Conservation (phyloP, 2,888 invertebrate species). For the Tetropium fuscum region DNA sequence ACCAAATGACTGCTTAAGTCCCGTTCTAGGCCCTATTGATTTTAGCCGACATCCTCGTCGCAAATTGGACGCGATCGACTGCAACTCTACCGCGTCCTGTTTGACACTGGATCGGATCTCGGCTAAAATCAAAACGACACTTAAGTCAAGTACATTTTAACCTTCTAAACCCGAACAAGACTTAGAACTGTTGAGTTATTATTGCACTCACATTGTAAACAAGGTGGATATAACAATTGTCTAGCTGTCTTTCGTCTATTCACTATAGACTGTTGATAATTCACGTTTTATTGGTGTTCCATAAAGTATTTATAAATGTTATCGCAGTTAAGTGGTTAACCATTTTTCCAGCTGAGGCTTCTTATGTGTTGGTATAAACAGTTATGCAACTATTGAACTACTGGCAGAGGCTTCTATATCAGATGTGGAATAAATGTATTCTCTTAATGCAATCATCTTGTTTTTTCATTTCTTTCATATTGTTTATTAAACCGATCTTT, state of each 20-base stretch:
- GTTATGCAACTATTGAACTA: slow-evolving; percentile 27
- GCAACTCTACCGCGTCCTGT: not conserved
- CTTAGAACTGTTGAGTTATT: slow-evolving; percentile 20
- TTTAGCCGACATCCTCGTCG: slow-evolving; percentile 36
- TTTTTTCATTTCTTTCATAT: slow-evolving; percentile 48
- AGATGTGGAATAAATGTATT: slow-evolving; percentile 60
- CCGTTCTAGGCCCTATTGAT: slow-evolving; percentile 61
- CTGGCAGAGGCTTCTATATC: slow-evolving; percentile 37
- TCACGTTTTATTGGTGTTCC: slow-evolving; percentile 32
- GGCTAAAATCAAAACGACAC: slow-evolving; percentile 38
- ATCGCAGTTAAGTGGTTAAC: slow-evolving; percentile 53
- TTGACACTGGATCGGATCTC: slow-evolving; percentile 24
- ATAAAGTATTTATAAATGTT: slow-evolving; percentile 38
- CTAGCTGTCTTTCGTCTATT: slow-evolving; percentile 39
- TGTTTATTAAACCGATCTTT: no score
- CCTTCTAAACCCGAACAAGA: slow-evolving; percentile 34
- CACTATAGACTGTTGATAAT: slow-evolving; percentile 33
- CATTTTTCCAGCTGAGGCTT: slow-evolving; percentile 52
- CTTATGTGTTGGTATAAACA: slow-evolving; percentile 32
- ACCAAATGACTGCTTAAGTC: slow-evolving; percentile 46
- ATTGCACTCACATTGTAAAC: slow-evolving; percentile 19
- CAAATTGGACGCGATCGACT: slow-evolving; percentile 31
- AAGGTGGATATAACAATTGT: slow-evolving; percentile 40
- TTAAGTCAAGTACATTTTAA: slow-evolving; percentile 35
- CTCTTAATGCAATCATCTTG: slow-evolving; percentile 59